These are phyloP conservation scores for Seriola aureovittata DNA, from an alignment of 2,113 vertebrate species.

Conservation along the genomic window DNA sequence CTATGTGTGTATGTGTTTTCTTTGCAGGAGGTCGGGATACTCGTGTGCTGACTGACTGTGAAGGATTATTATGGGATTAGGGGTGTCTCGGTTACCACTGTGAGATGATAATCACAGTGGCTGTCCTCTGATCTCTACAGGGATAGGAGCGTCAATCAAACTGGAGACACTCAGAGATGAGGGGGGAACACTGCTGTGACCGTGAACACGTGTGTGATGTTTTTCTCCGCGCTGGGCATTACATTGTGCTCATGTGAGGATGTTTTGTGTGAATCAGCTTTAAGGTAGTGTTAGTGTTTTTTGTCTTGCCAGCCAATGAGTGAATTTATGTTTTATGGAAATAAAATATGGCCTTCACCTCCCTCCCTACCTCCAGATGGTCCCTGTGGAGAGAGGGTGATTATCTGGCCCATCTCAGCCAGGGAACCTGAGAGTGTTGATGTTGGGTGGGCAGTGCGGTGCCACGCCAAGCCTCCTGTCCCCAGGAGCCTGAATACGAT, in stretches of 20 bases:
- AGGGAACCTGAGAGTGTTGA: constrained; percentile 84
- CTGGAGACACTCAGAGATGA: constrained; percentile 65
- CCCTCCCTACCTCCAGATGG: constrained; percentile 79
- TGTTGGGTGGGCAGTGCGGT: constrained; percentile 83
- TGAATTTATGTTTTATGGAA: constrained; percentile 79
- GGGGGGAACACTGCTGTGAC: constrained; percentile 60
- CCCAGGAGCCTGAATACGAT: constrained; percentile 84
- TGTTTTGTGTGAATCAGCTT: constrained; percentile 48
- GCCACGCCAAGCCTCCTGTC: constrained; percentile 83
- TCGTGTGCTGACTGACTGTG: constrained; percentile 68
- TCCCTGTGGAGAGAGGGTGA: constrained; percentile 82
- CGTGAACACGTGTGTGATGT: constrained; percentile 57
- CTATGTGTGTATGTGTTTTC: constrained; percentile 43
- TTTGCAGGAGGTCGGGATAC: constrained; percentile 74
- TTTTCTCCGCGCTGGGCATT: constrained; percentile 10
- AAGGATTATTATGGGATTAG: constrained; percentile 82
- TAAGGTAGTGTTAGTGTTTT: constrained; percentile 17
- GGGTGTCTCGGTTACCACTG: constrained; percentile 76
- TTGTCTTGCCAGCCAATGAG: constrained; percentile 42
- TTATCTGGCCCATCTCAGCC: constrained; percentile 84
- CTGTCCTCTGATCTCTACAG: constrained; percentile 78
- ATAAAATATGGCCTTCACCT: constrained; percentile 71
- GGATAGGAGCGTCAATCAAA: constrained; percentile 77
- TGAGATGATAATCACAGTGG: constrained; percentile 80
- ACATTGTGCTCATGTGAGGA: constrained; percentile 22